phyloP scores from a whole-genome alignment of 2,888 invertebrate species.

The Parnassius mnemosyne region DNA sequence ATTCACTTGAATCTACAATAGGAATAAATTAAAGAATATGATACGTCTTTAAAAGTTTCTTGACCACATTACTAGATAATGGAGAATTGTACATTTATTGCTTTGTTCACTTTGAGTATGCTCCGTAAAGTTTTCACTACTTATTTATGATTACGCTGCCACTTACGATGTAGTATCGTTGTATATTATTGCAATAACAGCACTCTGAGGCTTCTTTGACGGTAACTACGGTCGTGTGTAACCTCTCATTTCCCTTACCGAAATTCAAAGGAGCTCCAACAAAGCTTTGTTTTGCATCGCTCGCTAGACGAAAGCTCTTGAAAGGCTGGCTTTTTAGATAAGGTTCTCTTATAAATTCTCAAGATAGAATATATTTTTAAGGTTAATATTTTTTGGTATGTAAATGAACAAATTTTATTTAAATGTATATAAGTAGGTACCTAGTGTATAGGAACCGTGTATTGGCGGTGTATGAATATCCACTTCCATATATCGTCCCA shows the following conservation, averaged over 20 bases:
- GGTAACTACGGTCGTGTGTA: conserved; percentile 62
- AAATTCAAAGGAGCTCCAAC: conserved; percentile 78
- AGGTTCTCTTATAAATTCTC: conserved; percentile 74
- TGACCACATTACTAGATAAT: too few species aligned
- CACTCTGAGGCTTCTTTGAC: conserved; percentile 71
- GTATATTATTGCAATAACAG: conserved; percentile 77
- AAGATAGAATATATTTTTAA: conserved; percentile 62
- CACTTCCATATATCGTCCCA: too few species aligned
- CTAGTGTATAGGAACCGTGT: too few species aligned
- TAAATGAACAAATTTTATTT: conserved; percentile 60
- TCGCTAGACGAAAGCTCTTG: conserved; percentile 66
- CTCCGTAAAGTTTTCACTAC: conserved; percentile 20
- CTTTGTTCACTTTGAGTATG: not conserved
- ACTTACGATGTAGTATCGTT: conserved; percentile 62
- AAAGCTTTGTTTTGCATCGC: conserved; percentile 79
- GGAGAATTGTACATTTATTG: too few species aligned
- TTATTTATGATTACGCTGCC: conserved; percentile 37
- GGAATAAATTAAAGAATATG: too few species aligned
- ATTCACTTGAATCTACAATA: too few species aligned
- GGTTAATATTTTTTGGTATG: conserved; percentile 68
- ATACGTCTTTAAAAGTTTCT: too few species aligned
- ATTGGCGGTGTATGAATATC: too few species aligned
- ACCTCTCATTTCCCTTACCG: conserved; percentile 78
- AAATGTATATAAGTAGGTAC: conserved; percentile 31
- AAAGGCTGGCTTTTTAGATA: conserved; percentile 78